These are phyloP conservation scores for Agriopis leucophaearia DNA, from an alignment of 2,888 invertebrate genomes.

Conservation along the genomic window DNA sequence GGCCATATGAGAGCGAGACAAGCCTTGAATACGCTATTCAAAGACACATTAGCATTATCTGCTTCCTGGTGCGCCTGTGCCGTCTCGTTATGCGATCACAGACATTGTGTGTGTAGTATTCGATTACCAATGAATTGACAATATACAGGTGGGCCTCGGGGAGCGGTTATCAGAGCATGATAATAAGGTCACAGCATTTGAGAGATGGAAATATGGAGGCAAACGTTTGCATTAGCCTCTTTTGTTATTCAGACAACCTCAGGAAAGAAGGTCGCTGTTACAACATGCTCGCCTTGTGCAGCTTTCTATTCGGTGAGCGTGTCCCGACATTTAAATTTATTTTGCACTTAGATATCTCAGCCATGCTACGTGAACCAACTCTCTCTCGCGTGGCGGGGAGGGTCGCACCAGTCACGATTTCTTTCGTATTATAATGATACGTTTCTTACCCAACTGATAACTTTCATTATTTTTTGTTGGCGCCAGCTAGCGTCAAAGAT, in stretches of 20 bases:
- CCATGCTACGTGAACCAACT: slow-evolving; percentile 68
- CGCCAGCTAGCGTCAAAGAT: slow-evolving; percentile 46
- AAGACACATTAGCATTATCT: slow-evolving; percentile 82
- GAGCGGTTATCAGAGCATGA: slow-evolving; percentile 73
- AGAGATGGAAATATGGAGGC: slow-evolving; percentile 70
- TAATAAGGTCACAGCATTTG: slow-evolving; percentile 76
- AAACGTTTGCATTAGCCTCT: slow-evolving; percentile 76
- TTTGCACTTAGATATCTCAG: slow-evolving; percentile 79
- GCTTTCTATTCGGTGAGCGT: slow-evolving; percentile 84
- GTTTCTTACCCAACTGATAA: slow-evolving; percentile 61
- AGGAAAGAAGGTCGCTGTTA: slow-evolving; percentile 84
- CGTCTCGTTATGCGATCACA: slow-evolving; percentile 69
- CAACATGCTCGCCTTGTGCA: slow-evolving; percentile 83
- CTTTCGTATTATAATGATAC: slow-evolving; percentile 69
- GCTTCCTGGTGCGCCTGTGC: slow-evolving; percentile 79
- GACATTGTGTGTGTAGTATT: slow-evolving; percentile 59
- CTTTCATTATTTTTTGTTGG: slow-evolving; percentile 70
- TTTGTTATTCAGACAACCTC: slow-evolving; percentile 73
- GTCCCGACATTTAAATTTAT: slow-evolving; percentile 84
- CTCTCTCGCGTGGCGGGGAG: slow-evolving; percentile 80
- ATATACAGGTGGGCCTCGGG: slow-evolving; percentile 65
- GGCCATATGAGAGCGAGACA: slow-evolving; percentile 76
- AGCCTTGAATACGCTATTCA: slow-evolving; percentile 84
- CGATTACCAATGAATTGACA: slow-evolving; percentile 61
- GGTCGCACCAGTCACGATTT: slow-evolving; percentile 79